These are phyloP conservation scores for Litoditis marina DNA, from an alignment of 2,888 invertebrate species.

Conservation along the genomic window DNA sequence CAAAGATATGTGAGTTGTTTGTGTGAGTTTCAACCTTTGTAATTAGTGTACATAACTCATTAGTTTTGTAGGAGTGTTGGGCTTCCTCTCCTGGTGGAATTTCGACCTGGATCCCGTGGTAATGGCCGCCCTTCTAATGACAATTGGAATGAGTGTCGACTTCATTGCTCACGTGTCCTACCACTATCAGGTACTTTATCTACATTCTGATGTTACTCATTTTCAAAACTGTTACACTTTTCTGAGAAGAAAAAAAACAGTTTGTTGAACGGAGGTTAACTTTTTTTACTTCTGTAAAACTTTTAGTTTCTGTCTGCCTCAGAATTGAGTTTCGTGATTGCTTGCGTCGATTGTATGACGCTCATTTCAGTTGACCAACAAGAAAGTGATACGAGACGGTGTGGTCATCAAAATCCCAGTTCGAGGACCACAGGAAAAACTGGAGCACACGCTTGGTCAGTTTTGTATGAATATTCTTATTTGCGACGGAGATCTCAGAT, in stretches of 20 bases:
- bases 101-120: conserved; percentile 60
- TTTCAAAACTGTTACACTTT: background rate
- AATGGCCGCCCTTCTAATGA: conserved; percentile 60
- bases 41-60: background rate
- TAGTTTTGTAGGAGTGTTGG: conserved; percentile 50
- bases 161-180: conserved; percentile 60
- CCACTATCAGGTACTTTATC: conserved; percentile 53
- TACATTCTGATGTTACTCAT: background rate
- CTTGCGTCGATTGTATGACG: too few relatives aligned
- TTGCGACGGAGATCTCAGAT: too few relatives aligned
- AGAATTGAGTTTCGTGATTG: too few relatives aligned
- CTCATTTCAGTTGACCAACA: conserved; percentile 44
- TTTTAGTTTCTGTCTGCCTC: too few relatives aligned
- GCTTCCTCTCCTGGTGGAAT: conserved; percentile 56
- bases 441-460: conserved; percentile 47
- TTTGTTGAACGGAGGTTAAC: too few relatives aligned
- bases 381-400: conserved; percentile 48
- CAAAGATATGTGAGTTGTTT: too few relatives aligned
- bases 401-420: conserved; percentile 48
- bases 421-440: conserved; percentile 41
- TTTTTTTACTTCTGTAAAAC: too few relatives aligned
- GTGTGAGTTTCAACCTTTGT: background rate
- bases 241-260: background rate
- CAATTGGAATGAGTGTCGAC: conserved; percentile 59
- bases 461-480: too few relatives aligned